Evolutionary conservation across 53 echinoderm and acorn worm species (phyloP), one percentile per base, ranked within the genome.

Genomic region (Crossaster papposus): DNA sequence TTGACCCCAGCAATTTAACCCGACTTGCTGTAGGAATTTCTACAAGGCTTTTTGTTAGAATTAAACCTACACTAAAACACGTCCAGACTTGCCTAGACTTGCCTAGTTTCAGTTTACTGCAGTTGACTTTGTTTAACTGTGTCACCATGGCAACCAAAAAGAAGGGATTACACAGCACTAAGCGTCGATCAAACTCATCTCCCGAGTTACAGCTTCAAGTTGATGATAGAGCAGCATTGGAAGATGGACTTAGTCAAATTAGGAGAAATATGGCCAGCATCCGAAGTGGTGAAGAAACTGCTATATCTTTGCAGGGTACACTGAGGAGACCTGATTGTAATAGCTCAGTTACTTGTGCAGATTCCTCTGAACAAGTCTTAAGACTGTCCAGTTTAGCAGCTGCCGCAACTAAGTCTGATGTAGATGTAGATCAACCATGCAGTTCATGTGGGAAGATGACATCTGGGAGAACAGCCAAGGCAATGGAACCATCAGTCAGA

Each of bases 131-230:
- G 17, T 58, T 15, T n/a, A n/a, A 68, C 68, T 24, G 3, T 20
- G 4, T 72, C 54, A 84, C 32, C 84, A 84, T 84, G 84, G 84
- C 84, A 5, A 72, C 84, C 14, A 84, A 84, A 30, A 84, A 84
- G 72, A 84, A 72, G 73, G 72, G 72, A n/a, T 89, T 91, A 20
- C 65, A 78, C 1, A 62, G 78, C 51, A 80, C 95, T 14, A 95
- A 95, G 80, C 88, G 89, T 54, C 82, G 95, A 37, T 95, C 95
- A 10, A 92, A 93, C 62, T 95, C 95, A 1, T 93, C 95, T 14
- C 95, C 95, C 0, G 93, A 95, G 79, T 77, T 95, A 79, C 92
- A 92, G 29, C 81, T 93, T 54, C 88, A 92, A 75, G 91, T 88
- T 28, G 85, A 79, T 29, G 94, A 92, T 84, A 63, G 30, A 37